phyloP scores from a whole-genome alignment of 2,797 vertebrate species.

The Microcaecilia unicolor region DNA sequence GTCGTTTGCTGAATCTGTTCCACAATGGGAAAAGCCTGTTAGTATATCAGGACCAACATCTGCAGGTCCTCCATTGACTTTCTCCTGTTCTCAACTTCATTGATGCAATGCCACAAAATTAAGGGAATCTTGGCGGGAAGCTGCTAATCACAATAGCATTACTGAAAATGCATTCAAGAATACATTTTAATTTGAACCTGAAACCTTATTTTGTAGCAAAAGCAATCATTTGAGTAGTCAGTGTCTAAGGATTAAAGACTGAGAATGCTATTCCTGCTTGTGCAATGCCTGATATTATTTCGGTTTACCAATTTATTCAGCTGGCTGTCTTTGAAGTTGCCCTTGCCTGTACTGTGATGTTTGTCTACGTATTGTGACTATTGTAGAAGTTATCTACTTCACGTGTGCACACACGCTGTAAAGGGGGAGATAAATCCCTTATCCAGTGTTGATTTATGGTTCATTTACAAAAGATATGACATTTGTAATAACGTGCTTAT shows the following conservation, averaged over 20 bases:
- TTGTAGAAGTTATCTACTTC: slow-evolving; percentile 23
- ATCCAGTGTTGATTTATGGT: slow-evolving; percentile 18
- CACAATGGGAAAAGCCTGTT: too few species aligned
- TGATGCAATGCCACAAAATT: slow-evolving; percentile 83
- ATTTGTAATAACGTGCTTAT: slow-evolving; percentile 32
- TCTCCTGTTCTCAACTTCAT: slow-evolving; percentile 39
- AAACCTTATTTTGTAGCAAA: slow-evolving; percentile 19
- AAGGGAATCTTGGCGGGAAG: slow-evolving; percentile 72
- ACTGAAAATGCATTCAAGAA: slow-evolving; percentile 67
- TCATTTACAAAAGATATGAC: slow-evolving; percentile 31
- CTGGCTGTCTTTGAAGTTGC: slow-evolving; percentile 59
- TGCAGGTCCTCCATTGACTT: too few species aligned
- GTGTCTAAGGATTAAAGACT: not conserved
- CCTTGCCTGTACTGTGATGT: slow-evolving; percentile 52
- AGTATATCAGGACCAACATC: too few species aligned
- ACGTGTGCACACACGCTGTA: too few species aligned
- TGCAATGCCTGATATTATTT: too few species aligned
- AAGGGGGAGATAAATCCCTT: slow-evolving; percentile 72
- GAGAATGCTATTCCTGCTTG: slow-evolving; percentile 1
- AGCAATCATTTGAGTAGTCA: not conserved
- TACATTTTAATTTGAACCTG: not conserved
- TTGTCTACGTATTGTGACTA: slow-evolving; percentile 11
- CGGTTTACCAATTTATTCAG: slow-evolving; percentile 61
- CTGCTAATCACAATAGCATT: slow-evolving; percentile 78
- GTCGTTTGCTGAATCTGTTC: too few species aligned